Base-by-base conservation (phyloP, 2,888 invertebrate species). In the Blastobasis adustella region DNA sequence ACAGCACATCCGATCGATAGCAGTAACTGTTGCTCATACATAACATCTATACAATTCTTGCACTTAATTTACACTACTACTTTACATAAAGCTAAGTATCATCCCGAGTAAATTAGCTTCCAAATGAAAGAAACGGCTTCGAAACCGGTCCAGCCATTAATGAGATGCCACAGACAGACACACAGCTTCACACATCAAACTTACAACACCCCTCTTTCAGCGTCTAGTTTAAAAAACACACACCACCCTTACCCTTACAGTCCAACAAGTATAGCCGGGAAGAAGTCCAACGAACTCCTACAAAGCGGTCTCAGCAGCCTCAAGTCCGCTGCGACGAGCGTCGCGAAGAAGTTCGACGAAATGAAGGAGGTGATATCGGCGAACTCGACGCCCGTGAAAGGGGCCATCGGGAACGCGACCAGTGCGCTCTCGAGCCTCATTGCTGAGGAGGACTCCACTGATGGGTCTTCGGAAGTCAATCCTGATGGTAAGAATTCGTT, bases 361-460 rank as follows among this genome's bases (percentile, higher is more conserved):
- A 94, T 97, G 76, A 96, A 96, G 73, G 96, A 96, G 75, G 95
- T 95, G 37, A 95, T 96, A 63, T 95, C 96, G 3, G 95, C 94
- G 0, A 96, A 94, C 60, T 93, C 94, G n/a, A 96, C 96, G 7
- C 96, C 96, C 0, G 94, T 95, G 4, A 96, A 95, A 77, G 90
- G 91, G 1, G 89, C 84, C 1, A 80, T 86, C 4, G 88, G 86
- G 0, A 86, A 83, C 45, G 89, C 89, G 0, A 85, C 86, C 0
- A 85, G 79, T 49, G 86, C 84, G 0, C 46, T 87, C 1, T 82
- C 73, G 48, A 87, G 76, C 57, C 71, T 84, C 36, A 83, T 81
- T 44, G 70, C 74, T 0, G 89, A 82, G 52, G 89, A 79, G 53
- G 88, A 77, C 53, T 83, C 78, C 48, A 86, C 74, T 47, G 90